phyloP scores from a whole-genome alignment of 2,888 invertebrate species.

The Andrena trimmerana region DNA sequence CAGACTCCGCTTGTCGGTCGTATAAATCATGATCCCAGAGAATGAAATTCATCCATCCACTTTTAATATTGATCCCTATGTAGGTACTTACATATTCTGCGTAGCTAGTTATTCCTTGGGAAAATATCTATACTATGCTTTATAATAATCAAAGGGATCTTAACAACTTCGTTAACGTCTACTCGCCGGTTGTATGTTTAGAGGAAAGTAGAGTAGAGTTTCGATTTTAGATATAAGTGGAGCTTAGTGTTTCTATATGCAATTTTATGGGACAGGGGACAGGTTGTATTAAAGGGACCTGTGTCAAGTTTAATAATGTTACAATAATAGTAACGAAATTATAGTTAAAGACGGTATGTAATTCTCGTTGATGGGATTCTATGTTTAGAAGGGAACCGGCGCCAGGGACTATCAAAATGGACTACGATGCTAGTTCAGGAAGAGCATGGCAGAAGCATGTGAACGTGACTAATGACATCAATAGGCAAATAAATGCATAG shows the following conservation, averaged over 20 bases:
- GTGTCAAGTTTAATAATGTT: too few relatives aligned
- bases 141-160: neutral
- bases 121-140: neutral
- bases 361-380: neutral
- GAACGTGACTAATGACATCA: slow-evolving; percentile 48
- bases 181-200: too few relatives aligned
- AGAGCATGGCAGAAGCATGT: slow-evolving; percentile 16
- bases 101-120: neutral
- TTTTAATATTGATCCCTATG: slow-evolving; percentile 37
- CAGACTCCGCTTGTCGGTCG: slow-evolving; percentile 41
- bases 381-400: slow-evolving; percentile 8
- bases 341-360: too few relatives aligned
- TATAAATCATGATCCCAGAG: slow-evolving; percentile 50
- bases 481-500: slow-evolving; percentile 53
- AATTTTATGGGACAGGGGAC: too few relatives aligned
- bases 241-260: too few relatives aligned
- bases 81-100: neutral
- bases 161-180: too few relatives aligned
- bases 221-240: too few relatives aligned
- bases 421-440: neutral
- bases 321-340: too few relatives aligned
- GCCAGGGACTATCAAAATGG: neutral
- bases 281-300: too few relatives aligned
- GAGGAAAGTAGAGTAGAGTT: too few relatives aligned
- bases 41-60: slow-evolving; percentile 49